A percentile compares a stretch with the other conserved stretches of the same genome.
Conservation (phyloP, 2,888 invertebrate genomes). For the Enchytraeus crypticus region DNA sequence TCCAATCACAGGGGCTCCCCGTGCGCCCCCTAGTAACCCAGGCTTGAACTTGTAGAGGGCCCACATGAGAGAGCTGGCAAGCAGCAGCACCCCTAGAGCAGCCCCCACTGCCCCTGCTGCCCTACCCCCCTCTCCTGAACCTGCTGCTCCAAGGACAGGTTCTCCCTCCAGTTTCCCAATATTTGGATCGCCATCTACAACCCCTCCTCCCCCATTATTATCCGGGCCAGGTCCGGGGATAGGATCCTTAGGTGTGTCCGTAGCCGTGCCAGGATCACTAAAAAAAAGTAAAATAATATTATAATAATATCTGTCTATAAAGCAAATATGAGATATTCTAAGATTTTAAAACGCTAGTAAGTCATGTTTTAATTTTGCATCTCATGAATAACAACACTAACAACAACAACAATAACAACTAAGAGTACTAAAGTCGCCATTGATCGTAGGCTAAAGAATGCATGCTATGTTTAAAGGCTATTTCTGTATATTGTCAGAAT, state of each 20-base stretch:
- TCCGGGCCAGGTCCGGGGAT: neutral
- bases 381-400: too few relatives aligned
- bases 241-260: neutral
- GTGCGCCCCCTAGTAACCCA: constrained; percentile 17
- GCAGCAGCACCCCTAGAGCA: constrained; percentile 25
- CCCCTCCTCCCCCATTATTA: neutral
- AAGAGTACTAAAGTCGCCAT: too few relatives aligned
- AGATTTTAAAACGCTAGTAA: too few relatives aligned
- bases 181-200: neutral
- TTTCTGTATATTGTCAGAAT: too few relatives aligned
- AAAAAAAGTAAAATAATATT: neutral
- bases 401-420: too few relatives aligned
- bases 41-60: constrained; percentile 31
- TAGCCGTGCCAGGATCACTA: neutral
- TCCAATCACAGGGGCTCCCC: neutral
- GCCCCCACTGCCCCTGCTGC: constrained; percentile 31
- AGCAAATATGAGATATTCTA: too few relatives aligned
- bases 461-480: too few relatives aligned
- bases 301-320: too few relatives aligned
- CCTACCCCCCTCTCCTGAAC: constrained; percentile 30
- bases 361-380: too few relatives aligned
- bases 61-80: constrained; percentile 26
- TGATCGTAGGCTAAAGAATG: too few relatives aligned
- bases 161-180: neutral
- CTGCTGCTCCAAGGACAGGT: neutral